These are phyloP conservation scores for Hydrophis major DNA, from an alignment of 2,797 vertebrate species.

Conservation along the genomic window DNA sequence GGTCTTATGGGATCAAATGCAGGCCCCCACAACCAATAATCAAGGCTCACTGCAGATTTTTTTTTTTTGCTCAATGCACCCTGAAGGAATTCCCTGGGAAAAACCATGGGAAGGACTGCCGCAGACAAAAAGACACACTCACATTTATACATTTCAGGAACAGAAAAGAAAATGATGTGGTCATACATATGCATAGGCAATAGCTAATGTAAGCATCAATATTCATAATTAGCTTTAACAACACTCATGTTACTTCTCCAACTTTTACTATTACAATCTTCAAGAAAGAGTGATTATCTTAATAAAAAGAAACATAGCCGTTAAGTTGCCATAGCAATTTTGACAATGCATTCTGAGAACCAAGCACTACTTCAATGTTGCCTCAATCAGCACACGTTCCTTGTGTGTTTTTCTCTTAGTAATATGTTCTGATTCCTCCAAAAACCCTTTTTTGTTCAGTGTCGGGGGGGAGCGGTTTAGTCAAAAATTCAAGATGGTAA, in stretches of 20 bases:
- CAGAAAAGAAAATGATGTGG: no score
- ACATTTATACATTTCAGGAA: no score
- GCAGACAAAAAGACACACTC: no score
- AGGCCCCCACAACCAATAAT: not conserved
- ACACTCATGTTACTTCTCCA: not conserved
- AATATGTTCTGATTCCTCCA: not conserved
- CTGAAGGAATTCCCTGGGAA: not conserved
- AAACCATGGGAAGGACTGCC: not conserved
- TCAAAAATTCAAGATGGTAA: not conserved
- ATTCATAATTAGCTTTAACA: not conserved
- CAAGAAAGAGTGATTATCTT: not conserved
- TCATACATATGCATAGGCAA: no score
- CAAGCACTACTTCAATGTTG: not conserved
- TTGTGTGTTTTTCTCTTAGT: not conserved
- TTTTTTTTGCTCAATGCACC: not conserved
- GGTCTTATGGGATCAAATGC: not conserved
- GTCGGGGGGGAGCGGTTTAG: fast-evolving
- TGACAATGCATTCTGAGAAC: not conserved
- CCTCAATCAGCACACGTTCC: not conserved
- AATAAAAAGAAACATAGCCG: not conserved
- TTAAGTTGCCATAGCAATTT: not conserved
- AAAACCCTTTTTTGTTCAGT: not conserved
- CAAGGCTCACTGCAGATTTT: not conserved
- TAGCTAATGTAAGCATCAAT: not conserved
- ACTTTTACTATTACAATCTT: not conserved